Percentiles rank a stretch among this genome's conserved stretches.
Conservation (phyloP, 37 sponge, comb jelly and placozoan species). For the Beroe forskalii region DNA sequence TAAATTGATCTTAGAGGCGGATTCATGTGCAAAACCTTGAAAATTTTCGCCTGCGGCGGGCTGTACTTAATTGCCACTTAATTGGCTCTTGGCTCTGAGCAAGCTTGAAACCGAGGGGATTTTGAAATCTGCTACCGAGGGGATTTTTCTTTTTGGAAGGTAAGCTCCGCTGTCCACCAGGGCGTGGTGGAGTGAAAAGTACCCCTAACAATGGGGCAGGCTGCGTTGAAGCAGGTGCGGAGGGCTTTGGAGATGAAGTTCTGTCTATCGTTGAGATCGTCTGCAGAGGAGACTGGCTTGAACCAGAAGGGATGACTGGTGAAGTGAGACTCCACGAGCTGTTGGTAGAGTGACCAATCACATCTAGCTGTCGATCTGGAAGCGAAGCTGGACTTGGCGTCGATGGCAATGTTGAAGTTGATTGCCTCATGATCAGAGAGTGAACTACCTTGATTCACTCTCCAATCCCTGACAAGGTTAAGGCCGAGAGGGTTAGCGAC, state of each 20-base stretch:
- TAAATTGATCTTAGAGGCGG: too few species aligned
- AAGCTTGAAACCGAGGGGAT: too few species aligned
- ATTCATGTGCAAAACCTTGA: too few species aligned
- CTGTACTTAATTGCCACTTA: too few species aligned
- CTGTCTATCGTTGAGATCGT: background rate
- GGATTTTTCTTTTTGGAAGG: too few species aligned
- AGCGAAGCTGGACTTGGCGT: background rate
- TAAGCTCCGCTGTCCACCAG: constrained; percentile 6
- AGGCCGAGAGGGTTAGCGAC: background rate
- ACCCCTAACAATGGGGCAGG: background rate
- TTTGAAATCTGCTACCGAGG: too few species aligned
- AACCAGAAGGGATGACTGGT: background rate
- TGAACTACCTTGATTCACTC: background rate
- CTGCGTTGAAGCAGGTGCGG: background rate
- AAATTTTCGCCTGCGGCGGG: too few species aligned
- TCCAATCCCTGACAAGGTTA: constrained; percentile 3
- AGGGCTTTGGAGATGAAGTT: background rate
- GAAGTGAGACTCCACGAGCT: background rate
- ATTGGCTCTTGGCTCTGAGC: too few species aligned
- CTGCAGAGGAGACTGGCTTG: background rate
- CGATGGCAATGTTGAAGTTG: background rate
- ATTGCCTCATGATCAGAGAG: constrained; percentile 34
- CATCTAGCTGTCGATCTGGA: background rate
- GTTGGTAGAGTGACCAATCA: background rate
- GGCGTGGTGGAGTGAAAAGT: background rate